Conservation (phyloP, 2,888 invertebrate species). For the Tethea ocularis region DNA sequence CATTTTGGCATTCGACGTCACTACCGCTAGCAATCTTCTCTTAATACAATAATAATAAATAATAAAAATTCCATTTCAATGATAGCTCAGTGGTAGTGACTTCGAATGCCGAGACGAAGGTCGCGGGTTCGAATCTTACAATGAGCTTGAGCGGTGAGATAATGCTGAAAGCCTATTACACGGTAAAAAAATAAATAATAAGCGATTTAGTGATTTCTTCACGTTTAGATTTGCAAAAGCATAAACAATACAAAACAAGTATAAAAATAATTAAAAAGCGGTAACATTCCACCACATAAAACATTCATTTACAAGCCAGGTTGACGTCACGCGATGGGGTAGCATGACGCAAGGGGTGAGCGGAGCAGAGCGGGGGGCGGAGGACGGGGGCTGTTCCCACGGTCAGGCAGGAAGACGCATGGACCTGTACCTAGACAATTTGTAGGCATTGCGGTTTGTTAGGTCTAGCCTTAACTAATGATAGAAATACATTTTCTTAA, state of each 20-base stretch:
- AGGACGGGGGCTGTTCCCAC: conserved; percentile 43
- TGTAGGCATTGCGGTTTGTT: conserved; percentile 14
- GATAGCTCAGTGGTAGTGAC: too few relatives aligned
- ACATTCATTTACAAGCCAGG: conserved; percentile 14
- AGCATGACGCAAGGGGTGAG: conserved; percentile 18
- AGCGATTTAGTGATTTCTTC: background rate
- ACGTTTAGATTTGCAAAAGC: background rate
- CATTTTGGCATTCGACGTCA: background rate
- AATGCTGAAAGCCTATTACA: too few relatives aligned
- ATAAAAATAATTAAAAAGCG: conserved; percentile 14
- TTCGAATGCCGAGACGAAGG: too few relatives aligned
- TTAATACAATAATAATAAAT: too few relatives aligned
- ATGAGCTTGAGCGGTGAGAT: too few relatives aligned
- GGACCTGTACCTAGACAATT: conserved; percentile 7
- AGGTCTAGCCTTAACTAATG: background rate
- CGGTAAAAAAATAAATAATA: background rate
- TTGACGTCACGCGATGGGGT: conserved; percentile 28
- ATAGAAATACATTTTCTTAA: background rate
- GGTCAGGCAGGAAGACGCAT: conserved; percentile 31
- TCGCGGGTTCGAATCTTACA: too few relatives aligned
- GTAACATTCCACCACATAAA: conserved; percentile 18
- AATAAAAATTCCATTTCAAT: too few relatives aligned
- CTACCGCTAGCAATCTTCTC: too few relatives aligned
- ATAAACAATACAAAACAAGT: background rate
- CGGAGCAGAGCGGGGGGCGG: conserved; percentile 18